These are phyloP conservation scores for Ondatra zibethicus DNA, from an alignment of 2,113 vertebrate species.

Conservation along the genomic window DNA sequence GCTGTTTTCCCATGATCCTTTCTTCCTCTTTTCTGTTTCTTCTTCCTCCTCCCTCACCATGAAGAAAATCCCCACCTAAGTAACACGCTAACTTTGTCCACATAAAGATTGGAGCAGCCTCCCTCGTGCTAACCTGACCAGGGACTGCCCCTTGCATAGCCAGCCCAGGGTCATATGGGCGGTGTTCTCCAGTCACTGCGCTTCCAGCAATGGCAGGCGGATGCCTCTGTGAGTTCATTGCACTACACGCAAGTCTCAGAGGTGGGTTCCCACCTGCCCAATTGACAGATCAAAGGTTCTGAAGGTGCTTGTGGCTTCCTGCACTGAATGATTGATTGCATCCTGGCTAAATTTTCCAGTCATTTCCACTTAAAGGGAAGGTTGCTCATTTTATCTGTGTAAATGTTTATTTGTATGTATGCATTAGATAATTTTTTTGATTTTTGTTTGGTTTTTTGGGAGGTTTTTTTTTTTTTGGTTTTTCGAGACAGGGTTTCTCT, in stretches of 20 bases:
- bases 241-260: not conserved
- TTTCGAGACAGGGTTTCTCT: not conserved
- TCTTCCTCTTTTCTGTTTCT: conserved; percentile 31
- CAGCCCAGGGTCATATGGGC: not conserved
- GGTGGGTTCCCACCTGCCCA: not conserved
- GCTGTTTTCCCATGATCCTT: not conserved
- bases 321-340: not conserved
- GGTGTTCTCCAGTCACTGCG: not conserved
- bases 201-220: not conserved
- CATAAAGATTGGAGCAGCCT: not conserved
- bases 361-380: not conserved
- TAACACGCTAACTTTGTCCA: not conserved
- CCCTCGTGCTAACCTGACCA: not conserved
- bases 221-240: not conserved
- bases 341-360: not conserved
- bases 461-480: too few relatives aligned
- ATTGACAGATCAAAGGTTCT: not conserved
- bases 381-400: not conserved
- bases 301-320: not conserved
- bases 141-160: not conserved
- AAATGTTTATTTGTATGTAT: not conserved
- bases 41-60: conserved; percentile 25
- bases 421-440: not conserved
- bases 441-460: not conserved
- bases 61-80: not conserved